phyloP scores from a whole-genome alignment of 1,140 invertebrate genomes.

The Dinoponera quadriceps region DNA sequence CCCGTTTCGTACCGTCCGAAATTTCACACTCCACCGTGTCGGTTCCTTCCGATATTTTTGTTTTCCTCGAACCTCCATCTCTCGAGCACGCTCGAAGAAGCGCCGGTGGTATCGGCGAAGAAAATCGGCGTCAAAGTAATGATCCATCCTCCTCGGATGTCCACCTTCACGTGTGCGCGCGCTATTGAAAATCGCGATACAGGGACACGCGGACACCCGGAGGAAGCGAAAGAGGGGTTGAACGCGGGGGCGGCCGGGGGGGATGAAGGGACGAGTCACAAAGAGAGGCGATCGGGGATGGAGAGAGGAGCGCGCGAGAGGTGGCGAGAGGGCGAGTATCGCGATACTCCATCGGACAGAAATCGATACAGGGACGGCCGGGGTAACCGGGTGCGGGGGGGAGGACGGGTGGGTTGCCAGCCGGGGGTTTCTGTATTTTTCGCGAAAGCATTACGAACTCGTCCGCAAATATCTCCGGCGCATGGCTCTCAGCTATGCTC shows the following conservation, averaged over 20 bases:
- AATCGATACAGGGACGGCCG: conserved; percentile 82
- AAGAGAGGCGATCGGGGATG: conserved; percentile 62
- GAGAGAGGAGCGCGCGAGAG: conserved; percentile 33
- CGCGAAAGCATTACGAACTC: conserved; percentile 79
- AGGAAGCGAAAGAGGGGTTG: neutral
- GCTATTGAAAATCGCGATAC: conserved; percentile 60
- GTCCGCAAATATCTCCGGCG: conserved; percentile 73
- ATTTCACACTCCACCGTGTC: no score
- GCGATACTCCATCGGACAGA: conserved; percentile 82
- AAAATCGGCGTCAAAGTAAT: conserved; percentile 44
- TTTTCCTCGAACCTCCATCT: neutral
- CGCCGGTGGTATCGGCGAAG: neutral
- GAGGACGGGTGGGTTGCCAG: conserved; percentile 39
- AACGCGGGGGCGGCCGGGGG: neutral
- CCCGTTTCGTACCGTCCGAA: no score
- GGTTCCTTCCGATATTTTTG: no score
- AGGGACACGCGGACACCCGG: conserved; percentile 43
- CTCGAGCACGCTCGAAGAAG: no score
- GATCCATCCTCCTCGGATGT: conserved; percentile 64
- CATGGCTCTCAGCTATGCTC: conserved; percentile 77
- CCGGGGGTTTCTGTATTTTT: conserved; percentile 79
- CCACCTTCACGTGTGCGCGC: conserved; percentile 61
- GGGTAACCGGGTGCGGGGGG: conserved; percentile 65
- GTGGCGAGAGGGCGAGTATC: conserved; percentile 76
- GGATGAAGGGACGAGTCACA: conserved; percentile 51